Conservation (phyloP, 2,113 vertebrate species). For the Tragelaphus scriptus region DNA sequence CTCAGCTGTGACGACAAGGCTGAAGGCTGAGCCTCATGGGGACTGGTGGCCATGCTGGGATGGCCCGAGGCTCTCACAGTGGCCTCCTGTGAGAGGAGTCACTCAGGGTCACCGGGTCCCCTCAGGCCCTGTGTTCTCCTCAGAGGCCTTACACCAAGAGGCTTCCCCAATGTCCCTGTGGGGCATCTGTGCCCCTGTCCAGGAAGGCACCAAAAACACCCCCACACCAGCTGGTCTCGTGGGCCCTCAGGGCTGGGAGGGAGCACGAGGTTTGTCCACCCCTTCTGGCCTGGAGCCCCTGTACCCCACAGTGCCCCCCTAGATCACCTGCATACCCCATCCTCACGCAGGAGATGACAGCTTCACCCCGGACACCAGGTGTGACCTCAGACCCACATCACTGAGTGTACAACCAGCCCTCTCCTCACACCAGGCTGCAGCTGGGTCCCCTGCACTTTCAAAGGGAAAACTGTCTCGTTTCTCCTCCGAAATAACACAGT, state of each 20-base stretch:
- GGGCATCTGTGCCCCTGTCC: neutral
- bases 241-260: neutral
- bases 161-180: fast-evolving
- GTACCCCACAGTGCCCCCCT: too few species aligned
- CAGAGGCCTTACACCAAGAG: neutral
- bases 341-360: too few species aligned
- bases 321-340: too few species aligned
- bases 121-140: neutral
- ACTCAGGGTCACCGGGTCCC: neutral
- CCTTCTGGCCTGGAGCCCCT: neutral
- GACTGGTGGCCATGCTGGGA: fast-evolving
- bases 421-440: too few species aligned
- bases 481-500: too few species aligned
- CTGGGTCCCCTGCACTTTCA: too few species aligned
- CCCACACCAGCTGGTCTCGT: neutral
- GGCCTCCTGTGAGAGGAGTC: neutral
- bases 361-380: too few species aligned
- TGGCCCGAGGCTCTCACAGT: neutral
- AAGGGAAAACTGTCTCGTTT: too few species aligned
- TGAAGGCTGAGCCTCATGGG: neutral
- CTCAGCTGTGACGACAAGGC: too few species aligned
- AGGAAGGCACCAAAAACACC: neutral
- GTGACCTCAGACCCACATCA: too few species aligned
- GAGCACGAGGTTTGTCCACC: neutral
- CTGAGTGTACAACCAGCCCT: too few species aligned